Evolutionary conservation across 2,888 invertebrate genomes (phyloP).

Genomic region (Graphium colonna): DNA sequence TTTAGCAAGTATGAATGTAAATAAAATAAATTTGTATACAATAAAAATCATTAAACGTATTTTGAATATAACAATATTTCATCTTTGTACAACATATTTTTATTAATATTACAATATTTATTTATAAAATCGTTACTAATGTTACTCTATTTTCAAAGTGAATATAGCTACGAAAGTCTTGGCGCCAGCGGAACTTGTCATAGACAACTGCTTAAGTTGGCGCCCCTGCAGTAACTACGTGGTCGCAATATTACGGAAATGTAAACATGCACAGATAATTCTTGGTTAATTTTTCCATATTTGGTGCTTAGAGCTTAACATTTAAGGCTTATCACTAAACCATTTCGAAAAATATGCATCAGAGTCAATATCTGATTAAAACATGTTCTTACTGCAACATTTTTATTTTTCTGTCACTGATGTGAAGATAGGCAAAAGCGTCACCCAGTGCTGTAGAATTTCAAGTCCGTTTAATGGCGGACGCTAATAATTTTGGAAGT

Average conservation of each 20-base stretch:
- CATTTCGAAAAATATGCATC: conserved; percentile 23
- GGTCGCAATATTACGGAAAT: conserved; percentile 72
- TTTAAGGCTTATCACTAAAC: conserved; percentile 28
- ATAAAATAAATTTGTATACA: conserved; percentile 6
- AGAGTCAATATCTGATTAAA: conserved; percentile 25
- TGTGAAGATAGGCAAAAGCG: conserved; percentile 78
- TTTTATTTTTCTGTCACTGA: conserved; percentile 64
- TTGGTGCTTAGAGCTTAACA: conserved; percentile 34
- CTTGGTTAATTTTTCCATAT: conserved; percentile 42
- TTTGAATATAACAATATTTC: not conserved
- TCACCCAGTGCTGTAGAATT: conserved; percentile 74
- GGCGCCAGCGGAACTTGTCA: conserved; percentile 71
- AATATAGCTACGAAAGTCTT: conserved; percentile 51
- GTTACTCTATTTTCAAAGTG: conserved; percentile 32
- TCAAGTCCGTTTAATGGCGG: conserved; percentile 78
- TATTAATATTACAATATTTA: not conserved
- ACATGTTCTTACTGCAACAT: conserved; percentile 32
- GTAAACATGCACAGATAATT: conserved; percentile 71
- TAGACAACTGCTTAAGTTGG: conserved; percentile 49
- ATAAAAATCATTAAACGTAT: not conserved
- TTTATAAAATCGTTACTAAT: conserved; percentile 9
- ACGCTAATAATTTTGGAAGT: conserved; percentile 78
- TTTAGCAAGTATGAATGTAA: conserved; percentile 13
- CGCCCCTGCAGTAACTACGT: conserved; percentile 60
- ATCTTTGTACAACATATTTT: not conserved